Percentiles rank a stretch among this genome's conserved stretches.
Conservation (phyloP, 2,113 vertebrate species). For the Brachyhypopomus occidentalis region DNA sequence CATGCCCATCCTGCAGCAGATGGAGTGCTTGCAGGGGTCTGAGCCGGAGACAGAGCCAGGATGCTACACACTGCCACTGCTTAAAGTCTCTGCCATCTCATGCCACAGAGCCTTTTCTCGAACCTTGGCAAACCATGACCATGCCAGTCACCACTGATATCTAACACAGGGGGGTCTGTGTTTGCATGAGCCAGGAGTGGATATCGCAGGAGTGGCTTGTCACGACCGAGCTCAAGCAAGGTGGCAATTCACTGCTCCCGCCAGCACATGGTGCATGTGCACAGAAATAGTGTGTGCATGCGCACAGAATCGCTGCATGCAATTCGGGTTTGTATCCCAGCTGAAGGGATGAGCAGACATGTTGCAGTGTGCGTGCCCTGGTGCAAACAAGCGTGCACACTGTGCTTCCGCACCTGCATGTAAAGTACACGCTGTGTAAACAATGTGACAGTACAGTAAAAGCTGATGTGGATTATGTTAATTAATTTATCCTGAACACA, state of each 20-base stretch:
- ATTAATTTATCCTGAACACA: too few relatives aligned
- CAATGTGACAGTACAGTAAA: too few relatives aligned
- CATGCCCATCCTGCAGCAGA: constrained; percentile 58
- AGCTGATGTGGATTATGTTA: too few relatives aligned
- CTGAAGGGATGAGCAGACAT: neutral
- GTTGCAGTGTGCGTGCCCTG: too few relatives aligned
- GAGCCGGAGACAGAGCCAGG: constrained; percentile 34
- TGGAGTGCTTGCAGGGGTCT: constrained; percentile 62
- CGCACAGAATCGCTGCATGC: too few relatives aligned
- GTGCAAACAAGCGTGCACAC: too few relatives aligned
- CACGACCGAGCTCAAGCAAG: neutral
- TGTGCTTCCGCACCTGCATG: too few relatives aligned
- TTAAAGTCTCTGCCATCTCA: constrained; percentile 51
- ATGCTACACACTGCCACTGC: constrained; percentile 60
- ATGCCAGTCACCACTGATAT: constrained; percentile 51
- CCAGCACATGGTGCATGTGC: neutral
- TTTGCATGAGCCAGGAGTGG: neutral
- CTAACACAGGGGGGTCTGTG: constrained; percentile 4
- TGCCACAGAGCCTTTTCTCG: constrained; percentile 42
- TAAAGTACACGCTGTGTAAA: too few relatives aligned
- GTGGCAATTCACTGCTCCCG: neutral
- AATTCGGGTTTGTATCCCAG: neutral
- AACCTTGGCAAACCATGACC: constrained; percentile 35
- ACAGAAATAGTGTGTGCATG: neutral
- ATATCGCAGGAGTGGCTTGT: neutral